Evolutionary conservation across 1,140 invertebrate species (phyloP), one percentile per base, ranked within the genome.

Genomic region (Vanessa atalanta): DNA sequence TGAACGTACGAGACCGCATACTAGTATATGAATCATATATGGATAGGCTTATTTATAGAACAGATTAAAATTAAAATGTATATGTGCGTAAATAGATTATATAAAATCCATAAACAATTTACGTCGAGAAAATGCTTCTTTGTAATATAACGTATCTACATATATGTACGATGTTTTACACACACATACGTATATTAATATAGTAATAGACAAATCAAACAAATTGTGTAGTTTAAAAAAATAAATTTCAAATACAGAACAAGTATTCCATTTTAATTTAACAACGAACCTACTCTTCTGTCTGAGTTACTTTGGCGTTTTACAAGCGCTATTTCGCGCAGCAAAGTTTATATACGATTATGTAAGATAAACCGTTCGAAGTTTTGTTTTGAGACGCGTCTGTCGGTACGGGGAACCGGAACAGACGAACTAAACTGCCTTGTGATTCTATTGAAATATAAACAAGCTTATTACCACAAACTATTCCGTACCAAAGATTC

Each of bases 281-380:
- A 55, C 31, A 15, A 37, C 65, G 16, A 48, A 69, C 26, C 65
- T 51, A 47, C 15, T 43, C 20, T 55, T 67, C 55, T 48, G 20
- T 23, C n/a, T 51, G 9, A 47, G 37, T 48, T 69, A 20, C 43
- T 57, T 43, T 65, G 26, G 55, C 47, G 55, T 69, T 60, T 69
- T 69, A 60, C 55, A 61, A 20, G 37, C 53, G 37, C 37, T 69
- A 69, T 48, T 69, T 60, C 55, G 7, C 51, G 26, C 66, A 14
- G 65, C 50, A 55, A 55, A 67, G 65, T 67, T 67, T 67, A 48
- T 67, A 50, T 55, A 55, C 50, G 65, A 67, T 67, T 67, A 50
- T 55, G 47, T 67, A 67, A 67, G 31, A 53, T 67, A 67, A 67
- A 67, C 65, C 53, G 65, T 50, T 31, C 15, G 12, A 67, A 67